Base-by-base conservation (phyloP, 2,113 vertebrate genomes). In the Pimephales promelas region DNA sequence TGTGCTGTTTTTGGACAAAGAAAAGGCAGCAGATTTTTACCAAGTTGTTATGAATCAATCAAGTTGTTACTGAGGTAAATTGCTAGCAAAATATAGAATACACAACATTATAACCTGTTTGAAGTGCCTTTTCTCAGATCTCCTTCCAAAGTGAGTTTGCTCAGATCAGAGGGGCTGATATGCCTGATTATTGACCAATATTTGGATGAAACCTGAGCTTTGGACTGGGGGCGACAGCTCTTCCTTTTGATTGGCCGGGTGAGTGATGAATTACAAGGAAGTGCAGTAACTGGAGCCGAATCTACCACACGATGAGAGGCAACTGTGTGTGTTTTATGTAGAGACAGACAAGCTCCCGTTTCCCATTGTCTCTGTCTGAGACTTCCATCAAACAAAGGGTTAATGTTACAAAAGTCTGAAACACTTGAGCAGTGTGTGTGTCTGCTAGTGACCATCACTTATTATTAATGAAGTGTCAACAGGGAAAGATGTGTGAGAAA, bases 221-320 rank as follows among this genome's bases (percentile, higher is more conserved):
- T 73, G 57, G 56, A 84, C 86, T 81, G 70, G 81, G 43, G 88
- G 84, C 68, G 88, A 87, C 86, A 89, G 86, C 43, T 77, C 52
- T 14, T 81, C 66, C 82, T 86, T 89, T 89, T 87, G 79, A 89
- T 86, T 86, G 31, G n/a, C n/a, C n/a, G n/a, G 36, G 28, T 26
- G 34, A 43, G 79, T 89, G 88, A 89, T 84, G 82, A 89, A 89
- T 82, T 80, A 80, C 79, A 59, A 84, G 83, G 56, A 83, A 75
- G 45, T 85, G 81, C 56, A 31, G 81, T 79, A 86, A 86, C 82
- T 56, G 45, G 81, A 88, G 86, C 78, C 62, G 80, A 82, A 80
- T 64, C 66, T 40, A 54, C 28, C 61, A 59, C 34, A 77, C 28
- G 20, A 34, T 56, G 49, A 81, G 77, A 74, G 54, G 73, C 31